These are phyloP conservation scores for Nerophis lumbriciformis DNA, from an alignment of 2,113 vertebrate genomes.

Conservation along the genomic window DNA sequence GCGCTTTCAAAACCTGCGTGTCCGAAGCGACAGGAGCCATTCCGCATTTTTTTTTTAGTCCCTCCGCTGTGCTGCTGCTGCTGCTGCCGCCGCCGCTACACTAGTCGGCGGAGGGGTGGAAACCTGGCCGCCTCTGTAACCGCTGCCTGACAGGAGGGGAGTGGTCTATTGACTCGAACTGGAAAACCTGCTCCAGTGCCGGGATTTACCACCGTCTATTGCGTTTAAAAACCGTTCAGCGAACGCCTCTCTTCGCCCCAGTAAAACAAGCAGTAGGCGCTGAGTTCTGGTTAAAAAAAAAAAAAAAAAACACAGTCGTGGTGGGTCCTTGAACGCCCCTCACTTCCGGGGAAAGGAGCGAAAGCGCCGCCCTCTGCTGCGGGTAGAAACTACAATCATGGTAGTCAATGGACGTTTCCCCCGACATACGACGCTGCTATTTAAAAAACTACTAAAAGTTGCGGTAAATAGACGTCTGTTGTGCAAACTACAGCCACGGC, in stretches of 20 bases:
- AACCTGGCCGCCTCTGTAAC: constrained; percentile 29
- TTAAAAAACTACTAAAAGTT: no score
- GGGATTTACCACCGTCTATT: neutral
- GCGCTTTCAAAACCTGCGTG: constrained; percentile 35
- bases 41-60: constrained; percentile 24
- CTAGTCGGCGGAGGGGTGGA: constrained; percentile 23
- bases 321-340: neutral
- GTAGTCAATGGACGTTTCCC: neutral
- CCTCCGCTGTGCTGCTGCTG: constrained; percentile 17
- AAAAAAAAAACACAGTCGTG: neutral
- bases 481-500: no score
- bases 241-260: neutral
- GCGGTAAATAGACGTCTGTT: no score
- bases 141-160: constrained; percentile 34
- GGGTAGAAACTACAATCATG: constrained; percentile 9
- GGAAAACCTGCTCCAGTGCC: neutral
- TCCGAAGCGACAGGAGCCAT: constrained; percentile 12
- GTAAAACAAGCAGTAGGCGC: neutral
- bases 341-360: neutral
- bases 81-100: constrained; percentile 29
- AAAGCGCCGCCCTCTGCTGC: neutral
- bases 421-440: no score
- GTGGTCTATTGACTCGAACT: constrained; percentile 50
- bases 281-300: neutral
- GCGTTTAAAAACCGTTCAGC: neutral